Conservation (phyloP, 2,113 vertebrate genomes). For the Ceyx melanurus region DNA sequence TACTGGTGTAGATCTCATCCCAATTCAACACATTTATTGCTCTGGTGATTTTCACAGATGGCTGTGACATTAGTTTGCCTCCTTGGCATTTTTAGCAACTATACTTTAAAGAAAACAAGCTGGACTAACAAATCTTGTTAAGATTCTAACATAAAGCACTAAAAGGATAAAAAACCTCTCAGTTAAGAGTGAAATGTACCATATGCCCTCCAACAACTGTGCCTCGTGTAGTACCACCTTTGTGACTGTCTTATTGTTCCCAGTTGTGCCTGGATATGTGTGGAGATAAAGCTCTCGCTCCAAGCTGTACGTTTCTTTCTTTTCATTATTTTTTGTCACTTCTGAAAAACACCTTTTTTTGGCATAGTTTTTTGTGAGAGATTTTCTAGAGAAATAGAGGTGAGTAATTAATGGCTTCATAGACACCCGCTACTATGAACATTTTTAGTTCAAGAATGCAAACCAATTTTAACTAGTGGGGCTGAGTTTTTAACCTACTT, state of each 20-base stretch:
- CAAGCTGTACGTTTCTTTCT: background rate
- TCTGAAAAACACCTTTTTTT: background rate
- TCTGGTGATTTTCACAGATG: slow-evolving; percentile 52
- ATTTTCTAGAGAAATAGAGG: slow-evolving; percentile 36
- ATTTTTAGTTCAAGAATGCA: slow-evolving; percentile 41
- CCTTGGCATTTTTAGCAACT: slow-evolving; percentile 47
- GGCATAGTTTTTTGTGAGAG: background rate
- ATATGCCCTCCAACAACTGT: slow-evolving; percentile 24
- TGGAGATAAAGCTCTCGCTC: slow-evolving; percentile 23
- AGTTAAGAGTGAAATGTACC: slow-evolving; percentile 37
- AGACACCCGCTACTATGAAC: background rate
- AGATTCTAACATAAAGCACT: slow-evolving; percentile 42
- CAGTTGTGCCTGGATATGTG: background rate
- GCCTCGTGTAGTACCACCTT: slow-evolving; percentile 1
- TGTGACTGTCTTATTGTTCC: slow-evolving; percentile 14
- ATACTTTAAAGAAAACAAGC: slow-evolving; percentile 58
- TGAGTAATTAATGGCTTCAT: slow-evolving; percentile 12
- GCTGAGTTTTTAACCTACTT: slow-evolving; percentile 49
- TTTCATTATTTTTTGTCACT: slow-evolving; percentile 32
- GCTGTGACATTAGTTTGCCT: slow-evolving; percentile 45
- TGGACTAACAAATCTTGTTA: slow-evolving; percentile 60
- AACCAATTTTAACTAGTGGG: slow-evolving; percentile 54
- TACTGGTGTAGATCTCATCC: slow-evolving; percentile 51
- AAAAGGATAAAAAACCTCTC: slow-evolving; percentile 48
- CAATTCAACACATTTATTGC: slow-evolving; percentile 55